Percentiles rank a stretch among this genome's conserved stretches.
Conservation (phyloP, 1,140 invertebrate genomes). For the Caerostris extrusa region DNA sequence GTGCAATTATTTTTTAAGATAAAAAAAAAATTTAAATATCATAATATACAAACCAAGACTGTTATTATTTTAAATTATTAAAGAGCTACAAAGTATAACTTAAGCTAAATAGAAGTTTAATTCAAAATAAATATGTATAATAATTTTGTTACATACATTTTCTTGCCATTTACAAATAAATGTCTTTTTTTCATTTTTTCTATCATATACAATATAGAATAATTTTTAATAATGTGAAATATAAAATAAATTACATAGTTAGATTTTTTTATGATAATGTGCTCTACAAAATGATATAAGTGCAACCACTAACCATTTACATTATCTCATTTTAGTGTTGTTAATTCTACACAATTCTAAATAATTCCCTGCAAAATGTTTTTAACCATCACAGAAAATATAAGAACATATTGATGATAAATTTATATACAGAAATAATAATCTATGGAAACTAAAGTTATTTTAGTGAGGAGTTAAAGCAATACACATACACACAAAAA, state of each 20-base stretch:
- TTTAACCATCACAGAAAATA: slow-evolving; percentile 49
- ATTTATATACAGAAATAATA: neutral
- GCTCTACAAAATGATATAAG: slow-evolving; percentile 60
- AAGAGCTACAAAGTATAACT: too few species aligned
- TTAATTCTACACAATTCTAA: neutral
- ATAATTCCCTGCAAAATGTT: slow-evolving; percentile 18
- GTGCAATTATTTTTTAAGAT: neutral
- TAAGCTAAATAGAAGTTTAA: neutral
- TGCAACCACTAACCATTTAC: slow-evolving; percentile 69
- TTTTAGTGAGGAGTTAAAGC: neutral
- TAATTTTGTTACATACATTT: neutral
- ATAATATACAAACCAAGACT: too few species aligned
- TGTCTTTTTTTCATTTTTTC: neutral
- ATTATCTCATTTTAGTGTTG: slow-evolving; percentile 2
- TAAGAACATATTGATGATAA: neutral
- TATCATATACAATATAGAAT: neutral
- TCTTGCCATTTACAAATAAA: neutral
- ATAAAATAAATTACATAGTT: slow-evolving; percentile 11
- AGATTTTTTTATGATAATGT: neutral
- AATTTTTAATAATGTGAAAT: neutral
- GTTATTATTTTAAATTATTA: too few species aligned
- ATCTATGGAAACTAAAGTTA: neutral
- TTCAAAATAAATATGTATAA: neutral
- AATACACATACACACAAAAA: neutral
- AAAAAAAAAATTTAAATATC: neutral